Percentiles rank a stretch among this genome's conserved stretches.
Conservation (phyloP, 2,113 vertebrate genomes). For the Hylia prasina region DNA sequence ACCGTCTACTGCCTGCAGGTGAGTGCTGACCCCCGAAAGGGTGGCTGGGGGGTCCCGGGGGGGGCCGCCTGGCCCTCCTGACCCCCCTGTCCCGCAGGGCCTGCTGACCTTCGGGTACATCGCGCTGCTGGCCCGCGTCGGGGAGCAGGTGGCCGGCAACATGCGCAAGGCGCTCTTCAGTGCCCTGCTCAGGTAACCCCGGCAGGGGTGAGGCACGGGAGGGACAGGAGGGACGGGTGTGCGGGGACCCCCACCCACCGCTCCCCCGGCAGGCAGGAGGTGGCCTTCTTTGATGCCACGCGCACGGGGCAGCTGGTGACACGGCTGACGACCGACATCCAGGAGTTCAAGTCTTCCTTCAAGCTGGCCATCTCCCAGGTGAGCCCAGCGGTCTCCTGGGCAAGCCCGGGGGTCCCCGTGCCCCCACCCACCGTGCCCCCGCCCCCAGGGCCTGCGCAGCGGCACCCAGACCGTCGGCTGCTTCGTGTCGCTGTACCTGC, state of each 20-base stretch:
- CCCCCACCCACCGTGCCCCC: rapidly evolving
- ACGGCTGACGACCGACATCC: slow-evolving; percentile 88
- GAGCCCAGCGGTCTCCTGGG: background rate
- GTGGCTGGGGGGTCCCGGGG: rapidly evolving
- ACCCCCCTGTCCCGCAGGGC: slow-evolving; percentile 66
- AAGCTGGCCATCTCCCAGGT: slow-evolving; percentile 93
- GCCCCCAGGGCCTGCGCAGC: slow-evolving; percentile 78
- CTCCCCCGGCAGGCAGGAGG: slow-evolving; percentile 80
- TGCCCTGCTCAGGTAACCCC: slow-evolving; percentile 69
- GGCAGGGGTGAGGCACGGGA: rapidly evolving
- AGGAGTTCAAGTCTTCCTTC: slow-evolving; percentile 97
- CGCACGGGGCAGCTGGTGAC: slow-evolving; percentile 91
- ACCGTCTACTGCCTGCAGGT: slow-evolving; percentile 86
- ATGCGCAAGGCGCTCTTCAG: slow-evolving; percentile 89
- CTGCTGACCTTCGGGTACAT: slow-evolving; percentile 90
- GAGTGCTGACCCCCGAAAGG: background rate
- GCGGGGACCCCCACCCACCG: background rate
- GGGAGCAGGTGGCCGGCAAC: slow-evolving; percentile 84
- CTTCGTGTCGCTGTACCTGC: slow-evolving; percentile 86
- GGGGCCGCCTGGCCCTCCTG: rapidly evolving
- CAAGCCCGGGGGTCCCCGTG: rapidly evolving
- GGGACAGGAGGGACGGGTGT: rapidly evolving
- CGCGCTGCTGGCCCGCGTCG: slow-evolving; percentile 83
- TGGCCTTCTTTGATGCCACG: slow-evolving; percentile 89
- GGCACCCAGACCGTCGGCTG: slow-evolving; percentile 87